Evolutionary conservation across 2,797 vertebrate genomes (phyloP), one percentile per base, ranked within the genome.

Genomic region (Eurystomus glaucurus): DNA sequence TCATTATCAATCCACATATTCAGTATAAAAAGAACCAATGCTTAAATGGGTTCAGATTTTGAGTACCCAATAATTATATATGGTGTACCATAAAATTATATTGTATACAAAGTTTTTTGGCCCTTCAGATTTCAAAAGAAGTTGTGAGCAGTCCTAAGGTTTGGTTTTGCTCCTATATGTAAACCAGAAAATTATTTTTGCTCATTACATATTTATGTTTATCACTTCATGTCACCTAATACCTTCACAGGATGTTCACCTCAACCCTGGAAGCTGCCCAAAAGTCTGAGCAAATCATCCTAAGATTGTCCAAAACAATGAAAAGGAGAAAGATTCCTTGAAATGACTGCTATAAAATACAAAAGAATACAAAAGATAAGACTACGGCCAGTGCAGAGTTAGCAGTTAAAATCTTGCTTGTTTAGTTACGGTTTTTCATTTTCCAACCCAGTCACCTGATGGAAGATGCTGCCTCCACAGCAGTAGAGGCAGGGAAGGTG

Each of bases 371-470:
- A 45, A 25, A 45, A 61, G 15, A 12, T 20, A 46, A 9, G 23
- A 46, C 14, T 21, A 18, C 15, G n/a, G 8, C 19, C 37, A 48
- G 7, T 11, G 29, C 4, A 65, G 11, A 48, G 7, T 23, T 65
- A 72, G 28, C 6, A 15, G 23, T 48, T 37, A 37, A 37, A 37
- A 37, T 37, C 37, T 37, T 37, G 37, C 37, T 37, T 37, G 2
- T 35, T 74, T 26, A 87, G 83, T 26, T 28, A n/a, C 9, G 1
- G 0, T 33, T 76, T 75, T 76, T 35, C 25, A 31, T 61, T 75
- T 66, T 65, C 35, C 21, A 58, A 31, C 5, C 3, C 6, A 12
- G 11, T 22, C 0, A 0, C 8, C 13, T 21, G 12, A 39, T 7
- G 16, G 46, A 70, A 70, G 23, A 28, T 46, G 26, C 6, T 69